Base-by-base conservation (phyloP, 2,113 vertebrate species). In the Psophia crepitans region DNA sequence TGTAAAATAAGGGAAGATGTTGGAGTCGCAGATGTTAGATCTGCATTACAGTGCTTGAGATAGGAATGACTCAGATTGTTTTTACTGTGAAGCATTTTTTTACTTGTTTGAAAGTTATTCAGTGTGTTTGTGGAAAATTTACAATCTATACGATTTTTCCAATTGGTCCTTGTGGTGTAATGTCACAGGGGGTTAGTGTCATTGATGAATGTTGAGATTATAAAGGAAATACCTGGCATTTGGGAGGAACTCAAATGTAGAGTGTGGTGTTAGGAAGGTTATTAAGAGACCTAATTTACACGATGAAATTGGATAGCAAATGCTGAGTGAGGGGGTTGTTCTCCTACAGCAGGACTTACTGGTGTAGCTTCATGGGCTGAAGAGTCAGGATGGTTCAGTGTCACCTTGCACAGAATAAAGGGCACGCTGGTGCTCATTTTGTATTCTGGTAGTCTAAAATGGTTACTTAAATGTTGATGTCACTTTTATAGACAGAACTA, bases 301-400 rank as follows among this genome's bases (percentile, higher is more conserved):
- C 43, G 30, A 51, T 27, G 21, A 74, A 90, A 63, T 46, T 18
- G 22, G 20, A 13, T 69, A 39, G 19, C 16, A 81, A 75, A 32
- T 33, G 5, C 43, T 32, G 60, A 81, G 37, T 37, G 10, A 28
- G 5, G 3, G 39, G 35, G 8, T 35, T 43, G 35, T 46, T 89
- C 51, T 73, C 3, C 14, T 54, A 3, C 5, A 9, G 56, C 56
- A 48, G 15, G 13, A 1, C 0, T 0, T 33, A 26, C 24, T 33
- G 33, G 63, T 70, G 70, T 54, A 81, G 22, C 27, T 64, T 79
- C 19, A 4, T 60, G 46, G 63, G 14, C 39, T 84, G 39, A 68
- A 33, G 39, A 43, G 48, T 80, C 44, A 56, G 23, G 49, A 17
- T 32, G 35, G 22, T 32, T 92, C 64, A 56, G 41, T n/a, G 56